Evolutionary conservation across 2,797 vertebrate species (phyloP).

Genomic region (Anguilla megastoma): DNA sequence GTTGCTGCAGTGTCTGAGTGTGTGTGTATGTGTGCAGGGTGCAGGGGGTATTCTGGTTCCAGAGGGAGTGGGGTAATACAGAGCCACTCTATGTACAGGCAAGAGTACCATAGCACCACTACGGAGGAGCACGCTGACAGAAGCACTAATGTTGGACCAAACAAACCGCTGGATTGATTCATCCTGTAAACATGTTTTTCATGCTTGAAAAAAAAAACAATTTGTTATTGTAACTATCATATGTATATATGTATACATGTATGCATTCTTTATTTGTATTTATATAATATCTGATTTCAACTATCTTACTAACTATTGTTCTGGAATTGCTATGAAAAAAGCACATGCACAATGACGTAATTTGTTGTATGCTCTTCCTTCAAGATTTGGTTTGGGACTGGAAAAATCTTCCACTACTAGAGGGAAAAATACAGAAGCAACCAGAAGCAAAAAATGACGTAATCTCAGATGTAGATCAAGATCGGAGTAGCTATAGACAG

Average conservation of each 20-base stretch:
- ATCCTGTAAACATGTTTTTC: constrained; percentile 33
- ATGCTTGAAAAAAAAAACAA: constrained; percentile 30
- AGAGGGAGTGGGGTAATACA: neutral
- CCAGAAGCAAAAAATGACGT: constrained; percentile 16
- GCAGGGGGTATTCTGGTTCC: constrained; percentile 33
- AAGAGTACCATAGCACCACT: constrained; percentile 18
- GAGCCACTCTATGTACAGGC: constrained; percentile 18
- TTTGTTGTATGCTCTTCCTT: constrained; percentile 22
- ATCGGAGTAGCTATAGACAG: constrained; percentile 11
- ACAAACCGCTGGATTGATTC: constrained; percentile 32
- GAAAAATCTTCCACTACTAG: constrained; percentile 18
- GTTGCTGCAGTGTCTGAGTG: constrained; percentile 9
- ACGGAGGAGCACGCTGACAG: constrained; percentile 22
- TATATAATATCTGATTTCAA: constrained; percentile 18
- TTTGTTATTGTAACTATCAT: constrained; percentile 31
- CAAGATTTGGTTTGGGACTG: constrained; percentile 21
- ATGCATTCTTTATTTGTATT: constrained; percentile 1
- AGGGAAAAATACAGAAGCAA: constrained; percentile 11
- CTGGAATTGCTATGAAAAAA: constrained; percentile 31
- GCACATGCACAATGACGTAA: constrained; percentile 35
- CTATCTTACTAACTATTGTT: constrained; percentile 14
- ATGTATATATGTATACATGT: constrained; percentile 14
- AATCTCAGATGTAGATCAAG: constrained; percentile 25
- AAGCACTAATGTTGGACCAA: constrained; percentile 29
- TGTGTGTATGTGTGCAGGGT: constrained; percentile 32